These are phyloP conservation scores for Hipposideros larvatus DNA, from an alignment of 2,797 vertebrate species.

Conservation along the genomic window DNA sequence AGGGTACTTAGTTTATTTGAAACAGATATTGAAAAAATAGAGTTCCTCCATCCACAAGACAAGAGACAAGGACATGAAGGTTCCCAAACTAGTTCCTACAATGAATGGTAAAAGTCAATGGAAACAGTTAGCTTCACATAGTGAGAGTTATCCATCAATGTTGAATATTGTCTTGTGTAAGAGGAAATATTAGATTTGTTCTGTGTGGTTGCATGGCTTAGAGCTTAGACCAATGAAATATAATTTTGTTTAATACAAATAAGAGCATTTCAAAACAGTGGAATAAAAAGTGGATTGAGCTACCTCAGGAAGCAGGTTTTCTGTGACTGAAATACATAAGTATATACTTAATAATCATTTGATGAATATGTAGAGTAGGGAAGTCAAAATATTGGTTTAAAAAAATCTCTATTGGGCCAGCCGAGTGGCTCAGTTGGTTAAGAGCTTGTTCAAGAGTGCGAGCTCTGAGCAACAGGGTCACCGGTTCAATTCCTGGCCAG, in stretches of 20 bases:
- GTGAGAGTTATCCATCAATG: background rate
- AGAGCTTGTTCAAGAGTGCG: no score
- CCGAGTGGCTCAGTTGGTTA: no score
- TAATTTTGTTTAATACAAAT: conserved; percentile 26
- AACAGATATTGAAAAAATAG: background rate
- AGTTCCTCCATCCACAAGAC: background rate
- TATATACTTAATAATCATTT: conserved; percentile 53
- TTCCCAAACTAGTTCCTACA: background rate
- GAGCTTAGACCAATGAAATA: conserved; percentile 13
- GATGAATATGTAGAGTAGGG: background rate
- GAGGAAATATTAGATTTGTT: background rate
- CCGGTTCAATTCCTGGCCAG: no score
- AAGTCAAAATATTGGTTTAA: conserved; percentile 7
- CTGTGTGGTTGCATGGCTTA: background rate
- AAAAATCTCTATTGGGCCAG: background rate
- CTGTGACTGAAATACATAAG: background rate
- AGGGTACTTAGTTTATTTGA: background rate
- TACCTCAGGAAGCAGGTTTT: background rate
- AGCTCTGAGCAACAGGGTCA: no score
- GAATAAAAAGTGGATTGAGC: background rate
- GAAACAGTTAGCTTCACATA: background rate
- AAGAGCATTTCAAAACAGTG: conserved; percentile 22
- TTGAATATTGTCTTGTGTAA: background rate
- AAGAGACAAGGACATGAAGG: background rate
- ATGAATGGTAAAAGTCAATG: conserved; percentile 34